phyloP scores from a whole-genome alignment of 2,888 invertebrate species.

The Brachylomia viminalis region DNA sequence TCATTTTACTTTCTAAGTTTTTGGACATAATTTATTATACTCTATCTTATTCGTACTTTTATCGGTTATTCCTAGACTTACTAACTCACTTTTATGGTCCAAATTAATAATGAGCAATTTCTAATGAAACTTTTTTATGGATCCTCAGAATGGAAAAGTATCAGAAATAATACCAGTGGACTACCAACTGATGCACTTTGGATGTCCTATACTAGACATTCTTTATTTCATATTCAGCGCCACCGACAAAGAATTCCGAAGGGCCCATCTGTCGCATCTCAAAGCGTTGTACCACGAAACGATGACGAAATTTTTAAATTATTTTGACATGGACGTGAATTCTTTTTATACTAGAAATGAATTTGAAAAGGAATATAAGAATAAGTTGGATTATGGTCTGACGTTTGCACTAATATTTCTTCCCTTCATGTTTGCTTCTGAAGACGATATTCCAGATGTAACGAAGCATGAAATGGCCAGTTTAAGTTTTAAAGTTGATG shows the following conservation, averaged over 20 bases:
- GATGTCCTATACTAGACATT: constrained; percentile 75
- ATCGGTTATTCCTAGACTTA: no score
- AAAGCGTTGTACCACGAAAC: constrained; percentile 74
- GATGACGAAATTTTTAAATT: constrained; percentile 68
- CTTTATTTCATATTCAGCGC: constrained; percentile 73
- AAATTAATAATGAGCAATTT: neutral
- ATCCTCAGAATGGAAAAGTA: constrained; percentile 70
- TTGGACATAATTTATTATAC: neutral
- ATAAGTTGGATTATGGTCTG: constrained; percentile 74
- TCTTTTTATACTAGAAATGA: constrained; percentile 69
- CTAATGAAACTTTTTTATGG: neutral
- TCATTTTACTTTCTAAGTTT: neutral
- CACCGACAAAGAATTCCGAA: constrained; percentile 75
- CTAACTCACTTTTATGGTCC: no score
- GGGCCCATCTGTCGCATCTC: constrained; percentile 69
- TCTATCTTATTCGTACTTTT: neutral
- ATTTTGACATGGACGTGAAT: constrained; percentile 73
- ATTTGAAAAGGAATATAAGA: constrained; percentile 71
- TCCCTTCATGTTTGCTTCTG: constrained; percentile 70
- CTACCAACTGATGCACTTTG: constrained; percentile 74
- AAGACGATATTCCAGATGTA: constrained; percentile 70
- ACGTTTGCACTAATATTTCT: constrained; percentile 63
- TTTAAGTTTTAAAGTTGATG: constrained; percentile 61
- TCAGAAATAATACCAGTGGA: constrained; percentile 74
- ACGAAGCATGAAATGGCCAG: constrained; percentile 43